phyloP scores from a whole-genome alignment of 2,113 vertebrate species.

The Pseudolaguvia tuberculata region DNA sequence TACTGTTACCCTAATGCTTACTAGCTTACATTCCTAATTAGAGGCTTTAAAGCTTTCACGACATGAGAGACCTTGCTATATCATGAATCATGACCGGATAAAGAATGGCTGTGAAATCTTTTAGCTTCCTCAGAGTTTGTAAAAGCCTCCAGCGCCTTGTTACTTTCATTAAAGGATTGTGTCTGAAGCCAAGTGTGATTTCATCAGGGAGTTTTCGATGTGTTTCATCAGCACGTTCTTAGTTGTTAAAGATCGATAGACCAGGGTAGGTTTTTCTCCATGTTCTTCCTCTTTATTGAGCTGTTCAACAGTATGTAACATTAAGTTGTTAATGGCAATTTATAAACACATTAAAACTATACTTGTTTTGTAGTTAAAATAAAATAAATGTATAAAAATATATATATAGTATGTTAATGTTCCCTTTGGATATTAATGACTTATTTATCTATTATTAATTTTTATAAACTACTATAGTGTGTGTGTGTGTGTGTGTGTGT shows the following conservation, averaged over 20 bases:
- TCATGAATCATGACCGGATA: neutral
- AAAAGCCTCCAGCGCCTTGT: neutral
- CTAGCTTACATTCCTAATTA: neutral
- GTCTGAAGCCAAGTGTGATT: neutral
- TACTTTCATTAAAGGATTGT: neutral
- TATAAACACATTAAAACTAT: neutral
- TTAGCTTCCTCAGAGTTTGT: neutral
- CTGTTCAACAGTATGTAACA: neutral
- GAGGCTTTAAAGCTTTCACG: neutral
- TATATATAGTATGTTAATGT: neutral
- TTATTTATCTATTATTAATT: no score
- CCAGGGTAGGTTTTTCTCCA: neutral
- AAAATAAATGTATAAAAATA: neutral
- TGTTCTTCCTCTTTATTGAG: neutral
- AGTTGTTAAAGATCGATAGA: neutral
- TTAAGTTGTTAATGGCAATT: neutral
- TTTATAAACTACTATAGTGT: no score
- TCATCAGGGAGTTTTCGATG: neutral
- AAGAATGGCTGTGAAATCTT: constrained; percentile 1
- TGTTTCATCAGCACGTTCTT: neutral
- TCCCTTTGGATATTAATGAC: neutral
- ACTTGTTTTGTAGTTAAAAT: neutral
- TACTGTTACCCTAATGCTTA: neutral
- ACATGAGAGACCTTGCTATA: neutral
- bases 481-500: no score